Base-by-base conservation (phyloP, 2,113 vertebrate species). In the Lepisosteus osseus region DNA sequence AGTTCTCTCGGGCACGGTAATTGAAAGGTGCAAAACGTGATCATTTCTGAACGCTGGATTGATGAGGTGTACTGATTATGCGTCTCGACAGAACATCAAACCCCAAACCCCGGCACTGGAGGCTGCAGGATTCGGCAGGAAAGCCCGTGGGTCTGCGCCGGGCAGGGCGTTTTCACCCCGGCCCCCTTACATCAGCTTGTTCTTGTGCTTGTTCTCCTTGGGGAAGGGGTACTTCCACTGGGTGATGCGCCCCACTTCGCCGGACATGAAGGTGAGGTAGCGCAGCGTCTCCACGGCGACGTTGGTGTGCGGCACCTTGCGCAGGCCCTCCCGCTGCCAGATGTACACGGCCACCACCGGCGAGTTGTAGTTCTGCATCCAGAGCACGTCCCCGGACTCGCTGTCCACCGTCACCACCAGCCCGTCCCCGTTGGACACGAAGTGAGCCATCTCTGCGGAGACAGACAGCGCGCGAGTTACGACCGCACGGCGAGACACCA, bases 141-240 rank as follows among this genome's bases (percentile, higher is more conserved):
- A 29, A 29, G 29, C 29, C 29, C 29, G 29, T 29, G 29, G 29
- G 1, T 29, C 29, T 29, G 29, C 29, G 29, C 29, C 29, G 1
- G 29, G 29, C 29, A 1, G 29, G 29, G 29, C 29, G 29, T 29
- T 2, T 29, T 2, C 29, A 29, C 29, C 29, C 29, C 29, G 29
- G 29, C 29, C 29, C 29, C 29, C 93, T 94, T 86, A 98, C 97
- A 91, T 94, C 67, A 98, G 92, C 83, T 98, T 98, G 88, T 96
- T 95, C 84, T 98, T 96, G 71, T 96, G 92, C 74, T 97, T 95
- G 0, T 92, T 94, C 87, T 98, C 96, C 83, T 94, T 94, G 6
- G 95, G 97, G 78, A 99, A 98, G 0, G 97, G 97, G 41, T 99
- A 98, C 80, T 95, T 97, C 97, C 97, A 99, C 86, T 95, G 96